Percentiles rank a stretch among this genome's conserved stretches.
Conservation (phyloP, 2,888 invertebrate species). For the Ceraclea dissimilis region DNA sequence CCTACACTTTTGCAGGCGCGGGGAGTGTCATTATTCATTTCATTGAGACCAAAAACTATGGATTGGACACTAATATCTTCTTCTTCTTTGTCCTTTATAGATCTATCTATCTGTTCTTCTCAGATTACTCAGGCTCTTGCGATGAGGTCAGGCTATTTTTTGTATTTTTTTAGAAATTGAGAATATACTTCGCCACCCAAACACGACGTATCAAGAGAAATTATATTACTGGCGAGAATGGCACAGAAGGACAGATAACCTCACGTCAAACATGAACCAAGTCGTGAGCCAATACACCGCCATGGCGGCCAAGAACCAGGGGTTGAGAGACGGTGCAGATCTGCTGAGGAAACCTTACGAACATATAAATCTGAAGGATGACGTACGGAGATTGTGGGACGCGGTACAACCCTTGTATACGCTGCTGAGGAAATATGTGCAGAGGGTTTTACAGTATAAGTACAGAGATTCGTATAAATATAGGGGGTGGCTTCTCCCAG, state of each 20-base stretch:
- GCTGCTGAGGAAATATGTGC: constrained; percentile 55
- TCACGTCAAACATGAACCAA: constrained; percentile 25
- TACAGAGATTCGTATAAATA: constrained; percentile 43
- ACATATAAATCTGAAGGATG: constrained; percentile 38
- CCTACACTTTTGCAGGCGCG: too few species aligned
- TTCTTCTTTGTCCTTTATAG: too few species aligned
- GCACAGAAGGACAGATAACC: constrained; percentile 55
- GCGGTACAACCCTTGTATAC: constrained; percentile 58
- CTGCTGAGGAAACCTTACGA: constrained; percentile 45
- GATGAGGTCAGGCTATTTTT: too few species aligned
- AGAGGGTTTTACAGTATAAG: constrained; percentile 43
- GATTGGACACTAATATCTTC: too few species aligned
- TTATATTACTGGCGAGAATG: constrained; percentile 58
- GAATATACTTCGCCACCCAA: constrained; percentile 26
- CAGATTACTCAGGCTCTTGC: too few species aligned
- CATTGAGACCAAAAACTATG: too few species aligned
- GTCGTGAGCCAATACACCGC: too few species aligned
- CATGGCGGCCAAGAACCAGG: constrained; percentile 50
- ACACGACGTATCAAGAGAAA: constrained; percentile 53
- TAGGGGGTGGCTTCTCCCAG: constrained; percentile 53
- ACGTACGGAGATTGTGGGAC: constrained; percentile 46
- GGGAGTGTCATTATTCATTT: too few species aligned
- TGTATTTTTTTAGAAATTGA: constrained; percentile 11
- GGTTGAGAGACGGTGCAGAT: constrained; percentile 42
- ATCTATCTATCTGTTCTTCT: too few species aligned